Percentiles rank a stretch among this genome's conserved stretches.
These are phyloP conservation scores for Pipistrellus nathusii DNA, from an alignment of 2,797 vertebrate species.

Conservation along the genomic window DNA sequence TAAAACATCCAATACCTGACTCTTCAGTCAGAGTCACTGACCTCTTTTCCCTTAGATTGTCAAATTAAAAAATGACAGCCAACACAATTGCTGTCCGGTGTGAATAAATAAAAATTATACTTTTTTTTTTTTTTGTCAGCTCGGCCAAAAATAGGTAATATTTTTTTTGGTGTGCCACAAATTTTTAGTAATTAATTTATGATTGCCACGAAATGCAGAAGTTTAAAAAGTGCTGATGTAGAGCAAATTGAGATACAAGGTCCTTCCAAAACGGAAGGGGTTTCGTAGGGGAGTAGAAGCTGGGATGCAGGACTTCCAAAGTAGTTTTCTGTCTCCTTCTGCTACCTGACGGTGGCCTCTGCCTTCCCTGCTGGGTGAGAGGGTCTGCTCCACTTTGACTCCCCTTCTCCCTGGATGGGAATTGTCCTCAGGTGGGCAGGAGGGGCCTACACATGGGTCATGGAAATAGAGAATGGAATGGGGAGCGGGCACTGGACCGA, in stretches of 20 bases:
- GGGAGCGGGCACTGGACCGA: not conserved
- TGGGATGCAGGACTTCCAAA: accelerated
- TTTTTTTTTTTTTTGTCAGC: not conserved
- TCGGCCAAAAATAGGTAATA: not conserved
- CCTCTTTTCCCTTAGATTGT: not conserved
- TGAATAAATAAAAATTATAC: not conserved
- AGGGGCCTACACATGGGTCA: not conserved
- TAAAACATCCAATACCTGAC: not conserved
- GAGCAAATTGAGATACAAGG: not conserved
- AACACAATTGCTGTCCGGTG: not conserved
- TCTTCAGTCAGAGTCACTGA: not conserved
- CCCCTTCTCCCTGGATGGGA: not conserved
- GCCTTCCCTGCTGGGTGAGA: not conserved
- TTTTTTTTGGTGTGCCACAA: not conserved
- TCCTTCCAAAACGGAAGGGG: not conserved
- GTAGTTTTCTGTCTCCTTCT: not conserved
- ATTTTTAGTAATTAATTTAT: not conserved
- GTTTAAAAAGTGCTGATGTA: not conserved
- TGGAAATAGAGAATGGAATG: not conserved
- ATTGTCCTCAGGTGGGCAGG: not conserved
- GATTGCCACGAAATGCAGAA: not conserved
- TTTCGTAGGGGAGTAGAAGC: accelerated
- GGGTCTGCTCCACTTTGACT: not conserved
- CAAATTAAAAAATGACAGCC: not conserved
- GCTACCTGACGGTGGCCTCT: not conserved